phyloP scores from a whole-genome alignment of 1,140 invertebrate genomes.

The Sesamia nonagrioides region DNA sequence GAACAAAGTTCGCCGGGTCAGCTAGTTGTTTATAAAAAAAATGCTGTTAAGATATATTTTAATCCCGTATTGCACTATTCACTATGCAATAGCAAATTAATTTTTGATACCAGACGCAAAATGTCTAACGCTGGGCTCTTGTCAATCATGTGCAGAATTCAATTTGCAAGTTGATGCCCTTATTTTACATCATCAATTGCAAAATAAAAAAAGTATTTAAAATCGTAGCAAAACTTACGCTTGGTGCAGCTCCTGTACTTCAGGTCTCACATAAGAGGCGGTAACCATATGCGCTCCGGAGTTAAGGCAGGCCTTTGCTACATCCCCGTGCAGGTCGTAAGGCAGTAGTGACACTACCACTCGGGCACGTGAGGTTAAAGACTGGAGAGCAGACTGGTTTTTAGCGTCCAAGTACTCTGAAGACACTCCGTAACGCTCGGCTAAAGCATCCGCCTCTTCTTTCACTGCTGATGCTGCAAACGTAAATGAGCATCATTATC shows the following conservation, averaged over 20 bases:
- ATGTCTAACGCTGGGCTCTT: too few species aligned
- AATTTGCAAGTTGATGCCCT: too few species aligned
- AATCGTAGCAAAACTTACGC: constrained; percentile 88
- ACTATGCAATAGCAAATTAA: too few species aligned
- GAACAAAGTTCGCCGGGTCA: too few species aligned
- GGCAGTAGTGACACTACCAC: constrained; percentile 96
- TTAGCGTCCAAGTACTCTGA: constrained; percentile 93
- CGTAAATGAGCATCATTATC: neutral
- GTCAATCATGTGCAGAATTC: too few species aligned
- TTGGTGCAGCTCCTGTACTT: constrained; percentile 93
- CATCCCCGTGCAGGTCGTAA: constrained; percentile 94
- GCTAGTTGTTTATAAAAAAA: too few species aligned
- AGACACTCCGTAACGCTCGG: constrained; percentile 93
- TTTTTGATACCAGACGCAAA: too few species aligned
- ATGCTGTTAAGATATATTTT: too few species aligned
- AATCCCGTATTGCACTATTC: too few species aligned
- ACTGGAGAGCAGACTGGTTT: constrained; percentile 89
- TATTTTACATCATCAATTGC: too few species aligned
- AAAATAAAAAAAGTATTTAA: neutral
- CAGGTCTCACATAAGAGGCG: constrained; percentile 96
- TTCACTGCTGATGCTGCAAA: constrained; percentile 93
- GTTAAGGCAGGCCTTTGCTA: constrained; percentile 96
- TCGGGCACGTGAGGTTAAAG: constrained; percentile 63
- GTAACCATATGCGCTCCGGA: constrained; percentile 97
- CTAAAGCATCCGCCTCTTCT: constrained; percentile 95